Base-by-base conservation (phyloP, 2,888 invertebrate genomes). In the Mythimna albipuncta region DNA sequence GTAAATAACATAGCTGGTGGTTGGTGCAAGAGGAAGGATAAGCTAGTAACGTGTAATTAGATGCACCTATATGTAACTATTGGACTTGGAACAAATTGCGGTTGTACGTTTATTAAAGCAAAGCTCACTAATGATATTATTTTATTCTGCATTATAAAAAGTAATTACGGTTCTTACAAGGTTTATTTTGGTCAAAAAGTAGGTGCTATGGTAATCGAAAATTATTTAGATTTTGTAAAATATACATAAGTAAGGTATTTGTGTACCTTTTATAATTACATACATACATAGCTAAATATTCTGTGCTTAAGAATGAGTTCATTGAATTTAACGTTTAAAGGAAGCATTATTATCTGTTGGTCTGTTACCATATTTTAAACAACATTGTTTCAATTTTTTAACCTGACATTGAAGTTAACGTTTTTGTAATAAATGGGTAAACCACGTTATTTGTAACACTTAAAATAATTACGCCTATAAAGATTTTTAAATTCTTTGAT, bases 11-110 rank as follows among this genome's bases (percentile, higher is more conserved):
- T 69, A 83, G 74, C 82, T 73, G 47, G 67, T 75, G 16, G 59
- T 75, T 80, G 83, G 83, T 86, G 82, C 78, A 85, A 87, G 86
- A 88, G 83, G 85, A 88, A 85, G 88, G 86, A 86, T 87, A 85
- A 84, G 73, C 77, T 72, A 73, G 84, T 75, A 85, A 81, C 81
- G 58, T 86, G 72, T 87, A 88, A 90, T 90, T 90, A 89, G 85
- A 85, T 86, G 87, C 87, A 87, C 82, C 79, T 67, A 66, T 67
- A 66, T 74, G 41, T 88, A 87, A 83, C 78, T 84, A 82, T 84
- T 82, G 80, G 77, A 79, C 59, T 79, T 77, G 75, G 65, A 64
- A 44, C 71, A 77, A 81, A 84, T 85, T 81, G 78, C 61, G 63
- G 82, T 75, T 79, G 35, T 72, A 57, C 77, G 32, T 75, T 78